A percentile compares a stretch with the other conserved stretches of the same genome.
Evolutionary conservation across 2,797 vertebrate genomes (phyloP).

Genomic region (Phrynocephalus forsythii): DNA sequence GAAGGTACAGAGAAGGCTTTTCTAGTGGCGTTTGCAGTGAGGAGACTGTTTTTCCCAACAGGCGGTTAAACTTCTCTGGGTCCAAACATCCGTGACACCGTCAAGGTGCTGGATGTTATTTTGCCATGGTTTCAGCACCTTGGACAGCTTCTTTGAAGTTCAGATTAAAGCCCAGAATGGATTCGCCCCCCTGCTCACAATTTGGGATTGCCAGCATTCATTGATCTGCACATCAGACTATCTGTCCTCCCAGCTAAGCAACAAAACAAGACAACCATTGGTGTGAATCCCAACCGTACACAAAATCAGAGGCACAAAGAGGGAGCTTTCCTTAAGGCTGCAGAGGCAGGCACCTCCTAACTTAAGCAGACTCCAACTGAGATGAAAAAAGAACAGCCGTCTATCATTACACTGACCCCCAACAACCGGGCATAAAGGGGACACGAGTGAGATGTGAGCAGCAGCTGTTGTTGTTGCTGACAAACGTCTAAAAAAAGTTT

Average conservation of each 20-base stretch:
- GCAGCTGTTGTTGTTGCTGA: no score
- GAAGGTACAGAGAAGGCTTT: not conserved
- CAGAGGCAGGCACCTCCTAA: no score
- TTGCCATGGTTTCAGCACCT: not conserved
- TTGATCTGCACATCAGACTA: not conserved
- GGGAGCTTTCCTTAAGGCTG: no score
- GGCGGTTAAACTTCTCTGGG: not conserved
- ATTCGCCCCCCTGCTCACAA: not conserved
- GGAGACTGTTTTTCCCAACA: fast-evolving
- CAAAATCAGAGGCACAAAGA: no score
- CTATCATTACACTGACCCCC: no score
- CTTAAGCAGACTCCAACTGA: no score
- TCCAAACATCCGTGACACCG: not conserved
- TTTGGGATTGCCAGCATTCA: not conserved
- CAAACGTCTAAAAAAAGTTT: no score
- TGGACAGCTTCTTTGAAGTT: not conserved
- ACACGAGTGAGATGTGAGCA: no score
- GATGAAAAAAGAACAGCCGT: no score
- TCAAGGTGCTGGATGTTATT: not conserved
- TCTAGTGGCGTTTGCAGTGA: fast-evolving
- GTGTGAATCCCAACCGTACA: fast-evolving
- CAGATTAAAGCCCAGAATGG: not conserved
- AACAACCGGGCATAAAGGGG: no score
- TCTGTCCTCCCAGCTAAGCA: not conserved
- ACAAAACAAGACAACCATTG: no score